Evolutionary conservation across 2,888 invertebrate species (phyloP), one percentile per base, ranked within the genome.

Genomic region (Hirudinaria manillensis): DNA sequence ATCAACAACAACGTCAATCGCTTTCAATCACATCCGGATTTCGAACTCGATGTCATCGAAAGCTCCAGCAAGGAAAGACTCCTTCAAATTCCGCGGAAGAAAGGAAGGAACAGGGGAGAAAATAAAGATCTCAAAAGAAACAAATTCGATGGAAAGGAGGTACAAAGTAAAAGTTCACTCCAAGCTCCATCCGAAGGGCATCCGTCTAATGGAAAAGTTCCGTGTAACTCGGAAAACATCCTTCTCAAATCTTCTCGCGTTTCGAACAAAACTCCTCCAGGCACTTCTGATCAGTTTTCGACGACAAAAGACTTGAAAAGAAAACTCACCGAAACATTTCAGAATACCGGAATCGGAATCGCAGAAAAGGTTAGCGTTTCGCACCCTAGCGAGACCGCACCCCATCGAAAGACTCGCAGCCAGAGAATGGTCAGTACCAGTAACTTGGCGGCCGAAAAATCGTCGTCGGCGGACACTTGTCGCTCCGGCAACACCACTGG

Each of bases 191-290:
- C 24, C 61, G 61, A 61, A 1, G 29, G 61, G 6, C 24, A 29
- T 27, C 24, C 29, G 29, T 24, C 24, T 24, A 24, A 27, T 24
- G 24, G 24, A 29, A 61, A 24, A 27, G 24, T 27, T 27, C 21
- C 61, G 4, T 61, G 24, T 24, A 27, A 32, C 29, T 27, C 55
- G 24, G 72, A 72, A 55, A 27, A 72, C 55, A 53, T 72, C 32
- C 24, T 45, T 70, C 27, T 21, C 19, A n/a, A 45, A 45, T 45
- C 45, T 45, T 45, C 45, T 45, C 45, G 10, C 16, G 45, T 45
- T 45, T 45, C 45, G 13, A 45, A 45, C 13, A 45, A 45, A 45
- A 45, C 10, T 45, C 45, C 45, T 16, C 45, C 10, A 45, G 45
- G 45, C 45, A 16, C 16, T 45, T 45, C 45, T 45, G 45, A 45